These are phyloP conservation scores for Pluvianellus socialis DNA, from an alignment of 2,113 vertebrate genomes.

Conservation along the genomic window DNA sequence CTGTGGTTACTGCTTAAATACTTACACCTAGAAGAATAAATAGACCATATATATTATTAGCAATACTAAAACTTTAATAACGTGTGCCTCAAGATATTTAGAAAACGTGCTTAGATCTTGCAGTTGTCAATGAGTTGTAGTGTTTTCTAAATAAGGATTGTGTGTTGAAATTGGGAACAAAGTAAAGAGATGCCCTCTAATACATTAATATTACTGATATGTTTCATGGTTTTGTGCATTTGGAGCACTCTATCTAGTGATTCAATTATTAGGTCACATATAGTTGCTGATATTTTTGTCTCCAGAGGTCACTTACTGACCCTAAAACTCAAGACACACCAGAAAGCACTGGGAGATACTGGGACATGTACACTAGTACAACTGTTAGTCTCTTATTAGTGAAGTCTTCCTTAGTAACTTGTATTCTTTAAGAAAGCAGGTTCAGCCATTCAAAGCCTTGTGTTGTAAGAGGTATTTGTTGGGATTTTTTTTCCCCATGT, in stretches of 20 bases:
- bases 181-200: not conserved
- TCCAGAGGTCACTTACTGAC: not conserved
- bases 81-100: not conserved
- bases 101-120: not conserved
- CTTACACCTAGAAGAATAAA: not conserved
- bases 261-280: not conserved
- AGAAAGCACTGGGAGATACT: not conserved
- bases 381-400: not conserved
- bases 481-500: no score
- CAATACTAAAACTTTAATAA: not conserved
- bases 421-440: not conserved
- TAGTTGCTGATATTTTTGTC: not conserved
- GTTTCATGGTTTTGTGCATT: not conserved
- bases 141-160: not conserved
- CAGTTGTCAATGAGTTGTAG: not conserved
- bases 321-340: not conserved
- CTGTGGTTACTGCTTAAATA: not conserved
- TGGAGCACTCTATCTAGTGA: not conserved
- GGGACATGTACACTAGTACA: not conserved
- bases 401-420: not conserved
- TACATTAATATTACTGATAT: no score
- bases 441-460: not conserved
- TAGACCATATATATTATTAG: not conserved
- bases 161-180: not conserved
- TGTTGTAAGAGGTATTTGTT: not conserved